Conservation (phyloP, 2,113 vertebrate species). For the Rhea pennata region DNA sequence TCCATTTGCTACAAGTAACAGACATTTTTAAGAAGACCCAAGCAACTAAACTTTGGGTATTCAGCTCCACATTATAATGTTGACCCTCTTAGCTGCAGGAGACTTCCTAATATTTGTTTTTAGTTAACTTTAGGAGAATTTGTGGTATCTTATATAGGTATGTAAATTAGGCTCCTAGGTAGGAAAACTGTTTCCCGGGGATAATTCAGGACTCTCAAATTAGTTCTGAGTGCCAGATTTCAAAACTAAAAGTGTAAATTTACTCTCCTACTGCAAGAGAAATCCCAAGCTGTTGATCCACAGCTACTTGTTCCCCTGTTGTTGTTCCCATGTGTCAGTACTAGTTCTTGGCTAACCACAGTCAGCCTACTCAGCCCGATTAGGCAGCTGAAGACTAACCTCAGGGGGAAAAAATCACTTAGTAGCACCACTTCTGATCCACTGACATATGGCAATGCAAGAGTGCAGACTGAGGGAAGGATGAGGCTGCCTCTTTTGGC, state of each 20-base stretch:
- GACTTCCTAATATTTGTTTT: background rate
- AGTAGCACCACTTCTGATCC: background rate
- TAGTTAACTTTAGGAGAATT: constrained; percentile 7
- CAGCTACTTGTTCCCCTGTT: background rate
- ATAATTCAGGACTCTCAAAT: background rate
- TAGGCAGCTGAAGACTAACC: background rate
- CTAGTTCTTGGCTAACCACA: background rate
- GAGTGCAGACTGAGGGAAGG: background rate
- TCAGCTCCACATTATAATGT: background rate
- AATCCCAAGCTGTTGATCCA: background rate
- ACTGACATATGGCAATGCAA: background rate
- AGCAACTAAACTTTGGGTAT: background rate
- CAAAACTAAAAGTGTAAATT: background rate
- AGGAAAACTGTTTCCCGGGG: constrained; percentile 12
- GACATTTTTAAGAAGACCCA: background rate
- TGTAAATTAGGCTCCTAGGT: background rate
- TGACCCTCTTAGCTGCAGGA: background rate
- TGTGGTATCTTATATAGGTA: background rate
- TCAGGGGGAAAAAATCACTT: background rate
- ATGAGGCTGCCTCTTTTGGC: background rate
- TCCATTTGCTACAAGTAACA: background rate
- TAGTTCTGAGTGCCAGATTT: background rate
- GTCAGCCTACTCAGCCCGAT: background rate
- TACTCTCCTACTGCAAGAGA: background rate
- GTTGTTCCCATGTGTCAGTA: background rate